These are phyloP conservation scores for Bombus confusus DNA, from an alignment of 1,140 invertebrate species.

Conservation along the genomic window DNA sequence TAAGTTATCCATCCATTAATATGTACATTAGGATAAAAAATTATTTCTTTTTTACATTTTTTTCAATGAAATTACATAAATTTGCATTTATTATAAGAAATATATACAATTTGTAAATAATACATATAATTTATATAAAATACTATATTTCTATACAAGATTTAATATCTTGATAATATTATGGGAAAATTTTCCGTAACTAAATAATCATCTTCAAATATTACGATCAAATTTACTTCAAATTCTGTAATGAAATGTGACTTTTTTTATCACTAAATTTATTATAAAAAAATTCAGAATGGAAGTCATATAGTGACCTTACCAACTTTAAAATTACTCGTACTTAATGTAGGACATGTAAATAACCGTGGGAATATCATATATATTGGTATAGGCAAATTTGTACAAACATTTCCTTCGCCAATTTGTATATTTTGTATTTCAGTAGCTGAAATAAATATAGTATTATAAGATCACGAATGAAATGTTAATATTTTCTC, in stretches of 20 bases:
- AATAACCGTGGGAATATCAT: slow-evolving; percentile 98
- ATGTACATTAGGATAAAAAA: slow-evolving; percentile 1
- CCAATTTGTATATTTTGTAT: slow-evolving; percentile 99
- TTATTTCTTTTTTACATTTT: slow-evolving; percentile 43
- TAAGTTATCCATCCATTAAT: slow-evolving; percentile 24
- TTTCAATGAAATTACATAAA: slow-evolving; percentile 43
- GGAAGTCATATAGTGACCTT: slow-evolving; percentile 68
- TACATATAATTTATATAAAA: slow-evolving; percentile 56
- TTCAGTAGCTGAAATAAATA: slow-evolving; percentile 91
- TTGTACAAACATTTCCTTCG: slow-evolving; percentile 93
- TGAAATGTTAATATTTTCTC: not conserved
- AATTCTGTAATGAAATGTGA: slow-evolving; percentile 89
- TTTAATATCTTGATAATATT: slow-evolving; percentile 85
- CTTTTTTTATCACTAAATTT: not conserved
- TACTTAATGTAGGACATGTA: slow-evolving; percentile 95
- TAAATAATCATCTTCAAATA: slow-evolving; percentile 96
- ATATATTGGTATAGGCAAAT: slow-evolving; percentile 93
- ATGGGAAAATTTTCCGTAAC: slow-evolving; percentile 99
- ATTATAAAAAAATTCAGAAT: not conserved
- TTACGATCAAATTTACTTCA: slow-evolving; percentile 96
- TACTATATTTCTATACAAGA: slow-evolving; percentile 34
- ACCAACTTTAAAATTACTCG: slow-evolving; percentile 98
- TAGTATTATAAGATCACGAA: not conserved
- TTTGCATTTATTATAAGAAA: slow-evolving; percentile 55
- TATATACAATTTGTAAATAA: slow-evolving; percentile 56